Base-by-base conservation (phyloP, 1,140 invertebrate genomes). In the Hycleus phaleratus region DNA sequence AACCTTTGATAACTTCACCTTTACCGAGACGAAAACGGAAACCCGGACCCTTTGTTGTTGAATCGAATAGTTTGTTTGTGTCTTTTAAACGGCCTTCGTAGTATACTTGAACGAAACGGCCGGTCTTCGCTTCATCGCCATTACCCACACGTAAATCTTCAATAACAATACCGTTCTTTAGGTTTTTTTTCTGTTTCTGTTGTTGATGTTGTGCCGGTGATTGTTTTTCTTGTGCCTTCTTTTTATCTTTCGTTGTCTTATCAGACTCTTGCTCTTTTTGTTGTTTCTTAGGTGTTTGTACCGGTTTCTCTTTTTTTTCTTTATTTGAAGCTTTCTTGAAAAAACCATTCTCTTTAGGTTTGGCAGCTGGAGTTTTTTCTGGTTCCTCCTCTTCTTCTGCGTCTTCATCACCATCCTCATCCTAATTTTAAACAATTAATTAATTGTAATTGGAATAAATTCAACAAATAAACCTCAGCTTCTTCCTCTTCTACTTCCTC, bases 1-100 rank as follows among this genome's bases (percentile, higher is more conserved):
- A 96, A 26, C 91, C 95, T 67, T 86, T 86, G 62, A 97, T 95
- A 0, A 96, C 93, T 75, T 95, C 90, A 46, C 85, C 85, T 44
- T 79, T 79, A 0, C 93, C 93, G 9, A 97, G 72, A 12, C 81
- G 78, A 75, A 96, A 96, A 73, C 87, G 88, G 69, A 95, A 94
- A 0, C 89, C 90, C 26, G 82, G 80, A 8, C 90, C 91, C 59
- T 85, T 77, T 3, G 73, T 76, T 24, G 82, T 77, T 46, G 82
- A 79, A 70, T 93, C 90, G 69, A 94, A 91, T 62, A 85, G 79
- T 71, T 91, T 91, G 67, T 90, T 90, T 73, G 88, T 91, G n/a
- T 76, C 76, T 68, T 87, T 85, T 24, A 93, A 70, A 39, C 84
- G 79, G 18, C 90, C 91, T 63, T 84, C 80, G 66, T 93, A 93